Percentiles rank a stretch among this genome's conserved stretches.
Conservation (phyloP, 2,113 vertebrate genomes). For the Cyphomyrus plagiostoma region DNA sequence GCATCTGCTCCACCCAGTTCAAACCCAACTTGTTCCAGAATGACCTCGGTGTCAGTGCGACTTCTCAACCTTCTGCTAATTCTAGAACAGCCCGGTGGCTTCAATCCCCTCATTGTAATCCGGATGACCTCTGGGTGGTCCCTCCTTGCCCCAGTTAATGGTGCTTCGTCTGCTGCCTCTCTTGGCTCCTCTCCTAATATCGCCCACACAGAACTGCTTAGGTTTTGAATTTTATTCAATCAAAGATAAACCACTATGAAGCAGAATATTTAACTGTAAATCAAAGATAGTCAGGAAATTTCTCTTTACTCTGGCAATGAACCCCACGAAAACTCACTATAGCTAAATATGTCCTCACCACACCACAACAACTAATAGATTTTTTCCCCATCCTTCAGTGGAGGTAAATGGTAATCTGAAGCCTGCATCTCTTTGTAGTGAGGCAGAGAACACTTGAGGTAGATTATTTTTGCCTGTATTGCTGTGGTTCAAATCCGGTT, state of each 20-base stretch:
- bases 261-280: slow-evolving; percentile 5
- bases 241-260: slow-evolving; percentile 35
- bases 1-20: background rate
- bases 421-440: slow-evolving; percentile 60
- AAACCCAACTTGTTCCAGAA: background rate
- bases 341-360: slow-evolving; percentile 1
- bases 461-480: slow-evolving; percentile 58
- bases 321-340: slow-evolving; percentile 38
- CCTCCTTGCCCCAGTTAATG: slow-evolving; percentile 37
- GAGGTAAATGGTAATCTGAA: slow-evolving; percentile 55
- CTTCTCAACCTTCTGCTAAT: slow-evolving; percentile 39
- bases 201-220: slow-evolving; percentile 20
- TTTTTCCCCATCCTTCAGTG: slow-evolving; percentile 29
- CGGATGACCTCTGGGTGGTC: slow-evolving; percentile 31
- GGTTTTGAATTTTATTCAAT: slow-evolving; percentile 44
- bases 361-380: slow-evolving; percentile 51
- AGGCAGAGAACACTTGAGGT: slow-evolving; percentile 51
- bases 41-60: slow-evolving; percentile 23
- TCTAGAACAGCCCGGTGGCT: slow-evolving; percentile 29
- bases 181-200: slow-evolving; percentile 28
- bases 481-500: slow-evolving; percentile 54
- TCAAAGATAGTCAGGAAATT: slow-evolving; percentile 22
- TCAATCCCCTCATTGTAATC: slow-evolving; percentile 39
- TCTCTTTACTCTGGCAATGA: slow-evolving; percentile 31
- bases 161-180: slow-evolving; percentile 17